Percentiles rank a stretch among this genome's conserved stretches.
Evolutionary conservation across 2,113 vertebrate genomes (phyloP).

Genomic region (Corythaeola cristata): DNA sequence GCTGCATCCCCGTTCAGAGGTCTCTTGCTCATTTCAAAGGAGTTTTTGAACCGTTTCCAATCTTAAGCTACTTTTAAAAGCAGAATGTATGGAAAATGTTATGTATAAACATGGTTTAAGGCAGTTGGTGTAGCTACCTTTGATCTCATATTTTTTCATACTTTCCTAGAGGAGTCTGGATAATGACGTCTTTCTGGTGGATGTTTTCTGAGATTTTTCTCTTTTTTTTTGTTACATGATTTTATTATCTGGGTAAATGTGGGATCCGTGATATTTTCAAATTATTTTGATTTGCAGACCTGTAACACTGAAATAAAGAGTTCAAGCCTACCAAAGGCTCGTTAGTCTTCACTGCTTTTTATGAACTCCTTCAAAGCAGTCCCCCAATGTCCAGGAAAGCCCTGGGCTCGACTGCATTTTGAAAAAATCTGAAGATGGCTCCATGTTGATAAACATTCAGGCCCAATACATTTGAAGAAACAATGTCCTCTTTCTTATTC

Average conservation of each 20-base stretch:
- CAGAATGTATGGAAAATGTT: not conserved
- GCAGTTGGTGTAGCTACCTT: not conserved
- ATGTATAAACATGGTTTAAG: slow-evolving; percentile 24
- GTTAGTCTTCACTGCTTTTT: not conserved
- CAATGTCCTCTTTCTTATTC: slow-evolving; percentile 36
- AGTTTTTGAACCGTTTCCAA: not conserved
- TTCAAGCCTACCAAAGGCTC: not conserved
- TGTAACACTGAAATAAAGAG: not conserved
- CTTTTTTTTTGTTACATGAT: not conserved
- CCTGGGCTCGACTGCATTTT: not conserved
- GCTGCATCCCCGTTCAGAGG: not conserved
- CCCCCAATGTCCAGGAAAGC: not conserved
- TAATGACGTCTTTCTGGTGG: not conserved
- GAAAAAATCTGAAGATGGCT: not conserved
- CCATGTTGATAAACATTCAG: not conserved
- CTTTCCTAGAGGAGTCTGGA: not conserved
- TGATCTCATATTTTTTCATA: not conserved
- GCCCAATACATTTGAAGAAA: slow-evolving; percentile 6
- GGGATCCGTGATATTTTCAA: not conserved
- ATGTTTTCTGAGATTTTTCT: not conserved
- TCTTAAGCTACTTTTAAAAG: slow-evolving; percentile 24
- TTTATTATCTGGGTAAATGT: not conserved
- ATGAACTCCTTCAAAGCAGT: not conserved
- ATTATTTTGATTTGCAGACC: not conserved
- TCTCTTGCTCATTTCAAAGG: not conserved